Percentiles rank a stretch among this genome's conserved stretches.
Evolutionary conservation across 1,140 invertebrate species (phyloP).

Genomic region (Caenorhabditis inopinata): DNA sequence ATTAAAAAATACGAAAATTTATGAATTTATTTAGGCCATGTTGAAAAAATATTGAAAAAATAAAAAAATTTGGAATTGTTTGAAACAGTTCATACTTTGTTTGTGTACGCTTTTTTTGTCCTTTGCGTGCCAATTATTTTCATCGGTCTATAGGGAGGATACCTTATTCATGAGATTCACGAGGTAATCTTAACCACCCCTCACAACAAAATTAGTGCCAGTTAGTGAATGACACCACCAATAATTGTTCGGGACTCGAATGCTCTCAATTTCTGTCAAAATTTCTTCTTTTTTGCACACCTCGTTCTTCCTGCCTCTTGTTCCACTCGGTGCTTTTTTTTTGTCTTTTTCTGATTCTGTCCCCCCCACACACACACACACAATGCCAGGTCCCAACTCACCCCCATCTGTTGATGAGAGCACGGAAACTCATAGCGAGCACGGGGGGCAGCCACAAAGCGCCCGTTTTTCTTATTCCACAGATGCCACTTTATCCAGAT

Average conservation of each 20-base stretch:
- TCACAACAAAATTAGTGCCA: background rate
- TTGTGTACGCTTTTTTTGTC: no score
- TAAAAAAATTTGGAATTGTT: no score
- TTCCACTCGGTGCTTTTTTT: background rate
- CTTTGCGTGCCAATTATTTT: no score
- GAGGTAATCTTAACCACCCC: no score
- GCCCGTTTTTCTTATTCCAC: background rate
- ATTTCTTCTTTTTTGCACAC: background rate
- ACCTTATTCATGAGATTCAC: no score
- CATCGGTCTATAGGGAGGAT: no score
- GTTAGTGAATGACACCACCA: background rate
- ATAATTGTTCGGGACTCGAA: constrained; percentile 5
- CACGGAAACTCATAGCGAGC: background rate
- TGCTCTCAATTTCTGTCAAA: background rate
- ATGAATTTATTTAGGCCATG: no score
- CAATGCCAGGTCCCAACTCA: constrained; percentile 1
- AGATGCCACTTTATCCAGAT: background rate
- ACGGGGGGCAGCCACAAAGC: background rate
- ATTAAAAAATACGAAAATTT: no score
- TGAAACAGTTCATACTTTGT: no score
- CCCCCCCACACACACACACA: background rate
- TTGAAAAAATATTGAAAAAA: no score
- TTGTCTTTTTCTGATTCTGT: background rate
- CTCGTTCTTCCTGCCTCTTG: background rate
- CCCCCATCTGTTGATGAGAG: constrained; percentile 31